Base-by-base conservation (phyloP, 2,888 invertebrate genomes). In the Synergus laeviventris region DNA sequence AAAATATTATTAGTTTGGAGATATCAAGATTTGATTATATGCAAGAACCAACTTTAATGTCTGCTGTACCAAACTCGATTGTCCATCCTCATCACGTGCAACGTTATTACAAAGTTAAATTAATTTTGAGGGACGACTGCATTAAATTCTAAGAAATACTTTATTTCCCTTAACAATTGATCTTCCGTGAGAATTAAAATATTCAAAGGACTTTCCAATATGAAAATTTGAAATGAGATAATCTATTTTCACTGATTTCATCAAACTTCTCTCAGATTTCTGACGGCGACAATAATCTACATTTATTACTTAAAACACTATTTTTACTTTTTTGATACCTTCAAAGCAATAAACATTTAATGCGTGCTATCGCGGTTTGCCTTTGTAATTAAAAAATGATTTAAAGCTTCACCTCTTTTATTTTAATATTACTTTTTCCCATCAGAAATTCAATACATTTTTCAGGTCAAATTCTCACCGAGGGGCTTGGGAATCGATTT, bases 391-490 rank as follows among this genome's bases (percentile, higher is more conserved):
- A 38, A 38, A 24, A 66, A 45, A 24, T 42, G 42, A 45, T 24
- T 66, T 24, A 66, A 66, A 66, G 42, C 42, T 42, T 21, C 38
- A 38, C 9, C 24, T 31, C 49, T 31, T 18, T 49, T 11, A 49
- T 70, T 49, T 31, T 31, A 49, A 49, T 70, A 70, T 31, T n/a
- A n/a, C 24, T 45, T 31, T 36, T 24, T 49, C 4, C 24, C 16
- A 49, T 45, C 24, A 70, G 49, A 49, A 36, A 70, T 70, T 31
- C 31, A 49, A 36, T 70, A n/a, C 49, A 70, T 49, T 70, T 70
- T 70, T 49, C 70, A 49, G 16, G 31, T 70, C 21, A 18, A 70
- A 70, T 49, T 70, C 70, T 49, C 24, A 49, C 49, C 45, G 24
- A n/a, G 70, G 4, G 36, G 4, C 31, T 45, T 31, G 70, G 0